Base-by-base conservation (phyloP, 2,797 vertebrate species). In the Vultur gryphus region DNA sequence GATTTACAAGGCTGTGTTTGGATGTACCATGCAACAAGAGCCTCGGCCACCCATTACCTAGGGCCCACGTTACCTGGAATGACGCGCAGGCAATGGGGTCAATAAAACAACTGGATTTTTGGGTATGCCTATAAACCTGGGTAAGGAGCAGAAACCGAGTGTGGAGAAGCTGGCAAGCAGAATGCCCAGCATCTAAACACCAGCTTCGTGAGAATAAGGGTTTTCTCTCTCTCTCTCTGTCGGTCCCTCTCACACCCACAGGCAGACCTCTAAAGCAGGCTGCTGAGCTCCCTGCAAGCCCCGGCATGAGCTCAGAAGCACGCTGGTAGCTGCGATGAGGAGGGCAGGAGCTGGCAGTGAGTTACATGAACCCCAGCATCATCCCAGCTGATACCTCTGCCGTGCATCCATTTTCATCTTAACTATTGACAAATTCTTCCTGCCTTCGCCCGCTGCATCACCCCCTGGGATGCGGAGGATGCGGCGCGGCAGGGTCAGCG, bases 1-100 rank as follows among this genome's bases (percentile, higher is more conserved):
- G 69, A 52, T 84, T 69, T 71, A 44, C 31, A 26, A 5, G 39
- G 39, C 49, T 72, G 23, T 16, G 21, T 43, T 66, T 33, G 67
- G 49, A 59, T 6, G 9, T 17, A 29, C 52, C 5, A 2, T 5
- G 35, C 64, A 31, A 0, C 6, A 16, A 49, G 54, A 57, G 39
- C 52, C 59, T 43, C 3, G 5, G 69, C 29, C 29, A 66, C 3
- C 25, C 3, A 0, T 21, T 16, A 46, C 59, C 41, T 14, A 5
- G 28, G 65, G 35, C 12, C n/a, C 39, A 19, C 0, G 0, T 49
- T 55, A 48, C 21, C 43, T 9, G 11, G 33, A 80, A 66, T 2
- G 23, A 70, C 4, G 48, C 0, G 0, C n/a, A 52, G 55, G 35
- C 59, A 83, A 35, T 0, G 0, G 62, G 35, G 39, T 33, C 75